Evolutionary conservation across 2,797 vertebrate species (phyloP), one percentile per base, ranked within the genome.

Genomic region (Lemur catta): DNA sequence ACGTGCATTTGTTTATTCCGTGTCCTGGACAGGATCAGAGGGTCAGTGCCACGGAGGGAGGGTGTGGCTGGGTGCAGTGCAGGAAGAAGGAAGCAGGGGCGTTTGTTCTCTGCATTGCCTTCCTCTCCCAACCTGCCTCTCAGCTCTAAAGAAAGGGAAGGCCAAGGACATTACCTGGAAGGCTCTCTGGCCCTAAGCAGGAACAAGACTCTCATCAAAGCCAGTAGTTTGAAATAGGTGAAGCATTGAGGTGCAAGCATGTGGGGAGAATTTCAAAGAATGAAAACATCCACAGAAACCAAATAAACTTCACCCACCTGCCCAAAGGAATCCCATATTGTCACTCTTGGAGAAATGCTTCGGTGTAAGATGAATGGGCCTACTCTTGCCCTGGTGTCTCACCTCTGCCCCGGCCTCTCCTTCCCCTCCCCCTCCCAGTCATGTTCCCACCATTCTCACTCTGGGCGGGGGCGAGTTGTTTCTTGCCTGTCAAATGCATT

Each of bases 171-270:
- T 17, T n/a, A 90, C n/a, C 43, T 74, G 30, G 88, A 91, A 80
- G 67, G 28, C 10, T 59, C 35, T 89, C 33, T 88, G 20, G 6
- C 35, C 35, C 35, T 67, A 41, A 15, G 15, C 14, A 84, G 78
- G 6, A 75, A 75, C 15, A 91, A 86, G 85, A 78, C 52, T 67
- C 79, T 84, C 35, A 80, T 81, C n/a, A 78, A 89, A 90, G 22
- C 22, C 17, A 18, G 1, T 43, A 69, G 7, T 84, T 57, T 48
- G 22, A 93, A 95, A 90, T 17, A 71, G 24, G 48, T 35, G 50
- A 48, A 5, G 2, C 35, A 28, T 14, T 63, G 61, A 76, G 38
- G 12, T 76, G 4, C 8, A 50, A 41, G 6, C 38, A 33, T 74
- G 8, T 20, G 15, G 43, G 17, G 14, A 41, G n/a, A 78, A 17